Base-by-base conservation (phyloP, 2,113 vertebrate genomes). In the Ptychochromis oligacanthus region DNA sequence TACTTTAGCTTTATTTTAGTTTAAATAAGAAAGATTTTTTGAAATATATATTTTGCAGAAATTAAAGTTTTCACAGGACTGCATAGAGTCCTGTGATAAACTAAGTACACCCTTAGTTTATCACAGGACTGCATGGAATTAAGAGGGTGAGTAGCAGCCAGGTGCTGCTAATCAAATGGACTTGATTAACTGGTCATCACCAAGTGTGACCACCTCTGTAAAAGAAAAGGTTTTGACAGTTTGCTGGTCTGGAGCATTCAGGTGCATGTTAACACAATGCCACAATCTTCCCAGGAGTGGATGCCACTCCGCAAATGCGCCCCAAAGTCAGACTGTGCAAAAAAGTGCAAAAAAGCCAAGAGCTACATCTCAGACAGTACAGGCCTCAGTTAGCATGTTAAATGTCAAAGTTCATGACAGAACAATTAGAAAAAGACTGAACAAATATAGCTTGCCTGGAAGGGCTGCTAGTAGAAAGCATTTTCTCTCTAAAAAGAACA, bases 131-230 rank as follows among this genome's bases (percentile, higher is more conserved):
- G 64, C 64, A 18, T 31, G 14, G 64, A 0, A 70, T 70, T 18
- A 18, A 7, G 43, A 46, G 24, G 17, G 0, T 22, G 26, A 0
- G 0, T 20, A 28, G 28, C 26, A 49, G 15, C 40, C 65, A 70
- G 0, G 49, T 20, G 49, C 2, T 49, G 65, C 18, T 28, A 20
- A 52, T 70, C 0, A 52, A 70, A 70, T 2, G 17, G 0, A 31
- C 18, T 5, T 52, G 15, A 28, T 28, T 31, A 52, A 13, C 43
- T 70, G 65, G 31, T 70, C 0, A 70, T 49, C 26, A 28, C 8
- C 22, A 28, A 49, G 9, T 49, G 15, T 49, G 1, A 70, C 40
- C 24, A 70, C 65, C 43, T 52, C 43, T 20, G 11, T 70, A 52
- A 52, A 70, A 70, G 6, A 24, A 52, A 1, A 49, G 11, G 17